Conservation (phyloP, 2,797 vertebrate species). For the Nannoperca australis region DNA sequence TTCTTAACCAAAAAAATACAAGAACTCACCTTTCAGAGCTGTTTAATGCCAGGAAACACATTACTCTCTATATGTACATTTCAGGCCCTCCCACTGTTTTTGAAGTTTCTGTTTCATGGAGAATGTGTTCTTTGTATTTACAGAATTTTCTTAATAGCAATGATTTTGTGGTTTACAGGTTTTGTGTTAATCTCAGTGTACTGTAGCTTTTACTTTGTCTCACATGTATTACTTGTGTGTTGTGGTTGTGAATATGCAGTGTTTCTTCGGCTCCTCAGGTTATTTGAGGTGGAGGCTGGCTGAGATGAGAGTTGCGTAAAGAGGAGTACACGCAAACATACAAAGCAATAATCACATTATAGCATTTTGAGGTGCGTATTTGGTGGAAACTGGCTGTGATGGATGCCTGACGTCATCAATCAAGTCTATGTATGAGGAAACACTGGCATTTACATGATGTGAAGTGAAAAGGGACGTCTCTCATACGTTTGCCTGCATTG, state of each 20-base stretch:
- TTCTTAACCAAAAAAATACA: slow-evolving; percentile 62
- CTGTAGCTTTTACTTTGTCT: slow-evolving; percentile 37
- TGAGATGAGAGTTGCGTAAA: slow-evolving; percentile 1
- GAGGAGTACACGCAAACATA: slow-evolving; percentile 8
- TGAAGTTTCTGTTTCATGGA: slow-evolving; percentile 43
- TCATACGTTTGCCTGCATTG: slow-evolving; percentile 28
- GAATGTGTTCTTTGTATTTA: slow-evolving; percentile 18
- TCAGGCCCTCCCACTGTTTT: slow-evolving; percentile 35
- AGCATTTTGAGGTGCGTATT: slow-evolving; percentile 14
- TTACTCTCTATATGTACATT: slow-evolving; percentile 15
- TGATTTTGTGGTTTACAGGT: not conserved
- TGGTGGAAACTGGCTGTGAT: slow-evolving; percentile 10
- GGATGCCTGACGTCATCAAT: slow-evolving; percentile 1
- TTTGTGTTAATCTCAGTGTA: slow-evolving; percentile 21
- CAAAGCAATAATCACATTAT: slow-evolving; percentile 51
- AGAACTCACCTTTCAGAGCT: slow-evolving; percentile 36
- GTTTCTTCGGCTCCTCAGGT: slow-evolving; percentile 31
- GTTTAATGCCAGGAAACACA: slow-evolving; percentile 22
- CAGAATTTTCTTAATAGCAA: slow-evolving; percentile 10
- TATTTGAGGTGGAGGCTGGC: slow-evolving; percentile 34
- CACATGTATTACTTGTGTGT: slow-evolving; percentile 7
- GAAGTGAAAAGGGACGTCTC: slow-evolving; percentile 52
- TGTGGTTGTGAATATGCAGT: slow-evolving; percentile 31
- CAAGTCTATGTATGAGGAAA: slow-evolving; percentile 16
- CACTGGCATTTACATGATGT: slow-evolving; percentile 25